A percentile compares a stretch with the other conserved stretches of the same genome.
phyloP scores from a whole-genome alignment of 2,113 vertebrate genomes.

The Sylvietta virens region DNA sequence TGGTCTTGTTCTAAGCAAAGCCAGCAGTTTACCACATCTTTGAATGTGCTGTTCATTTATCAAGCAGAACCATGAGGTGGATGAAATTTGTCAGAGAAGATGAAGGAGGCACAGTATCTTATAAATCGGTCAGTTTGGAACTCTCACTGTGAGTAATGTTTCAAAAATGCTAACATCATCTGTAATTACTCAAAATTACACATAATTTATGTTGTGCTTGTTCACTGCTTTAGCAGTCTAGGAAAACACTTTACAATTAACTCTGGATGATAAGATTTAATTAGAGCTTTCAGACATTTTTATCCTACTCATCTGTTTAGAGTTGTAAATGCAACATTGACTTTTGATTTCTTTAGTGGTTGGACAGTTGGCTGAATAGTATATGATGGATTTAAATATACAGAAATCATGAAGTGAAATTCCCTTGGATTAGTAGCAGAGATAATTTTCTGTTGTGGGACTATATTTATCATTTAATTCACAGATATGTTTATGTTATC shows the following conservation, averaged over 20 bases:
- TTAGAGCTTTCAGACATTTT: slow-evolving; percentile 38
- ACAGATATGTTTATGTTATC: neutral
- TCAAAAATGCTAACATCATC: slow-evolving; percentile 46
- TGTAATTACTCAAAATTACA: slow-evolving; percentile 59
- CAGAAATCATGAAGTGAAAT: neutral
- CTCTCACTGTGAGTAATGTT: slow-evolving; percentile 32
- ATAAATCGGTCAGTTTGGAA: slow-evolving; percentile 8
- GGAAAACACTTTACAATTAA: slow-evolving; percentile 42
- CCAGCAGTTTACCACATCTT: neutral
- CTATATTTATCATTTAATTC: slow-evolving; percentile 32
- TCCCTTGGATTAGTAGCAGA: slow-evolving; percentile 27
- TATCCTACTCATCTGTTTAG: slow-evolving; percentile 35
- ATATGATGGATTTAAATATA: slow-evolving; percentile 29
- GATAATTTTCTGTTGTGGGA: neutral
- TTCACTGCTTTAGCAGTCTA: slow-evolving; percentile 1
- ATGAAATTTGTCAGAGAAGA: slow-evolving; percentile 24
- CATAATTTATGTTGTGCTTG: slow-evolving; percentile 45
- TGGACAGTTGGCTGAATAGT: slow-evolving; percentile 40
- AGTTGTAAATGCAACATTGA: slow-evolving; percentile 38
- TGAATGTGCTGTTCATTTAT: neutral
- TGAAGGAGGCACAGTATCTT: slow-evolving; percentile 3
- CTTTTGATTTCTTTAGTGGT: slow-evolving; percentile 37
- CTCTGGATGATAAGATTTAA: slow-evolving; percentile 30
- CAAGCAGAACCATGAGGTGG: neutral
- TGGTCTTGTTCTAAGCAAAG: neutral